Conservation (phyloP, 2,797 vertebrate species). For the Pangasius larnaudii region DNA sequence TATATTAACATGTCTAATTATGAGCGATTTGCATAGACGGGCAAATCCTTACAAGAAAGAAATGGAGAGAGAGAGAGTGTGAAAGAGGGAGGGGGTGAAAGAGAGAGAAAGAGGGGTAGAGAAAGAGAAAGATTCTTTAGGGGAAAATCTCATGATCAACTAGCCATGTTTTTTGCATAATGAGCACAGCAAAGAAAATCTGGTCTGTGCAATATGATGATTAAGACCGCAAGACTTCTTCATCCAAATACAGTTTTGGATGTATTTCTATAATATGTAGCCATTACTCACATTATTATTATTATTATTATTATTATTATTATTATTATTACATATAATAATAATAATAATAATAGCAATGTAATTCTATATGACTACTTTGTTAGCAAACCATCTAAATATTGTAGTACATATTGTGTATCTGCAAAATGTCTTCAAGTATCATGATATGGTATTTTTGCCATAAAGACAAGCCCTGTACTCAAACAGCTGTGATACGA, state of each 20-base stretch:
- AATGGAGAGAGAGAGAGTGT: neutral
- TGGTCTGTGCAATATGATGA: neutral
- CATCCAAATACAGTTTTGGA: neutral
- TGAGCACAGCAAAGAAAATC: constrained; percentile 1
- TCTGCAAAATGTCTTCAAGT: neutral
- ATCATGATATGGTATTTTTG: neutral
- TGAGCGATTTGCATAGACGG: constrained; percentile 58
- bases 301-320: neutral
- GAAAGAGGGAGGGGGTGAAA: constrained; percentile 43
- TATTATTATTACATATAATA: neutral
- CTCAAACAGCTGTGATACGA: constrained; percentile 3
- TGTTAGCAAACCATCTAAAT: neutral
- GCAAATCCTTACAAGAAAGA: constrained; percentile 34
- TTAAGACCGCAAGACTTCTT: neutral
- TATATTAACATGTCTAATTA: constrained; percentile 67
- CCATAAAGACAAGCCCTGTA: neutral
- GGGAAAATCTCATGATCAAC: constrained; percentile 12
- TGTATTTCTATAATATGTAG: neutral
- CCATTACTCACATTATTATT: neutral
- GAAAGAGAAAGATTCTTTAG: constrained; percentile 11
- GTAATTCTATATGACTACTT: neutral
- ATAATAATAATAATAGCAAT: neutral
- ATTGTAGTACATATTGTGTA: neutral
- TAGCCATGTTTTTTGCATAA: constrained; percentile 16
- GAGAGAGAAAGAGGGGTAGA: constrained; percentile 29